phyloP scores from a whole-genome alignment of 2,888 invertebrate species.

The Callyntrura sp. region DNA sequence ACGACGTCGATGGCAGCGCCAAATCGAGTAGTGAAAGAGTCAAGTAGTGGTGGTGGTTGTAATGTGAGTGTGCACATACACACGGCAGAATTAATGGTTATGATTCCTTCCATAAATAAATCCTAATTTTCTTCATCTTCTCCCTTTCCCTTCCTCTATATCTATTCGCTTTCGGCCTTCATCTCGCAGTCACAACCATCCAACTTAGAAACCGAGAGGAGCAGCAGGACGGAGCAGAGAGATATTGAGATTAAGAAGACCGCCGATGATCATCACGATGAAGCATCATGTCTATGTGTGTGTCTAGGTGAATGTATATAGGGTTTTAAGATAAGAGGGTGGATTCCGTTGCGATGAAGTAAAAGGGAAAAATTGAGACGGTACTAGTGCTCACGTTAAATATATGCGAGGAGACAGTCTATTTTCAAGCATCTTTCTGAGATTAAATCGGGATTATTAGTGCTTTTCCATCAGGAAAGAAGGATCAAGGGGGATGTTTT shows the following conservation, averaged over 20 bases:
- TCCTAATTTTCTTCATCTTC: conserved; percentile 60
- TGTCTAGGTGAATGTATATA: not conserved
- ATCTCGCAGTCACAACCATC: not conserved
- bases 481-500: conserved; percentile 53
- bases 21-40: too few relatives aligned
- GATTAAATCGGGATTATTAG: conserved; percentile 69
- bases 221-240: not conserved
- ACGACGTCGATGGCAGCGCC: not conserved
- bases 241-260: conserved; percentile 44
- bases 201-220: not conserved
- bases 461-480: conserved; percentile 15
- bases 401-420: conserved; percentile 49
- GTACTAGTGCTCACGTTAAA: conserved; percentile 14
- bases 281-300: not conserved
- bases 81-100: conserved; percentile 69
- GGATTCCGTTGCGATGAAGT: not conserved
- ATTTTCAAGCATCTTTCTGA: conserved; percentile 44
- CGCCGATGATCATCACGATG: not conserved
- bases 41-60: too few relatives aligned
- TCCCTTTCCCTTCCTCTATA: conserved; percentile 6
- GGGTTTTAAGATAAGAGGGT: conserved; percentile 40
- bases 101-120: conserved; percentile 73
- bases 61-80: conserved; percentile 3
- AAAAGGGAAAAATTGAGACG: not conserved
- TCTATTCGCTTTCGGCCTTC: conserved; percentile 47